Percentiles rank a stretch among this genome's conserved stretches.
These are phyloP conservation scores for Tachyglossus aculeatus DNA, from an alignment of 2,797 vertebrate species.

Conservation along the genomic window DNA sequence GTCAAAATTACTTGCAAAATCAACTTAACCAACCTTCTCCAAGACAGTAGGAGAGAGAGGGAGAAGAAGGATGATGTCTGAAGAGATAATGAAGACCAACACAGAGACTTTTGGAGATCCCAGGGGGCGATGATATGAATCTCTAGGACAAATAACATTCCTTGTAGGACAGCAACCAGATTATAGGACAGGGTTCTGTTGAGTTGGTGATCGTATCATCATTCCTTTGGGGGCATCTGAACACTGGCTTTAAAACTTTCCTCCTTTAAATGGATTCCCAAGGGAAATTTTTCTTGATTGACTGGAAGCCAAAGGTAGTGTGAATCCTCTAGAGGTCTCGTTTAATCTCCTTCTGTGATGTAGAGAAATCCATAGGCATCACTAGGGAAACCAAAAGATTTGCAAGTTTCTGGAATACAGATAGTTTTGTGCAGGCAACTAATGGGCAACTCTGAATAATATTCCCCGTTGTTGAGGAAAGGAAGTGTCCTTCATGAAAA, in stretches of 20 bases:
- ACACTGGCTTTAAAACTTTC: neutral
- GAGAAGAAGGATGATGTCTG: slow-evolving; percentile 19
- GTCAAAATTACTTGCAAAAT: slow-evolving; percentile 58
- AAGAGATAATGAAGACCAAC: slow-evolving; percentile 5
- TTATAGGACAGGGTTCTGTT: neutral
- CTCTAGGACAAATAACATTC: neutral
- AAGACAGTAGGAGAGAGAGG: slow-evolving; percentile 35
- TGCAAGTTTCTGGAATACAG: slow-evolving; percentile 13
- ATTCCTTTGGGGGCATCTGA: neutral
- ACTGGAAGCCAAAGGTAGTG: neutral
- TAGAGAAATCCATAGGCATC: slow-evolving; percentile 2
- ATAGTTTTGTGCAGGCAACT: slow-evolving; percentile 33
- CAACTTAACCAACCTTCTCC: too few species aligned
- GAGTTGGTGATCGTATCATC: neutral
- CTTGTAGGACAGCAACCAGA: neutral
- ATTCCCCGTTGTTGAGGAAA: neutral
- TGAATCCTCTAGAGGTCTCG: neutral
- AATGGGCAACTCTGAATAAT: slow-evolving; percentile 40
- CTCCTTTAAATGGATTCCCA: slow-evolving; percentile 28
- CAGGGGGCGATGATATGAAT: neutral
- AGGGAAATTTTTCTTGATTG: slow-evolving; percentile 16
- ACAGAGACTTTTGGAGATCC: slow-evolving; percentile 1
- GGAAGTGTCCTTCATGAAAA: neutral
- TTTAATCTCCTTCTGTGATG: slow-evolving; percentile 36
- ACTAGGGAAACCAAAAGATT: slow-evolving; percentile 19